Percentiles rank a stretch among this genome's conserved stretches.
These are phyloP conservation scores for Rana temporaria DNA, from an alignment of 2,113 vertebrate species.

Conservation along the genomic window DNA sequence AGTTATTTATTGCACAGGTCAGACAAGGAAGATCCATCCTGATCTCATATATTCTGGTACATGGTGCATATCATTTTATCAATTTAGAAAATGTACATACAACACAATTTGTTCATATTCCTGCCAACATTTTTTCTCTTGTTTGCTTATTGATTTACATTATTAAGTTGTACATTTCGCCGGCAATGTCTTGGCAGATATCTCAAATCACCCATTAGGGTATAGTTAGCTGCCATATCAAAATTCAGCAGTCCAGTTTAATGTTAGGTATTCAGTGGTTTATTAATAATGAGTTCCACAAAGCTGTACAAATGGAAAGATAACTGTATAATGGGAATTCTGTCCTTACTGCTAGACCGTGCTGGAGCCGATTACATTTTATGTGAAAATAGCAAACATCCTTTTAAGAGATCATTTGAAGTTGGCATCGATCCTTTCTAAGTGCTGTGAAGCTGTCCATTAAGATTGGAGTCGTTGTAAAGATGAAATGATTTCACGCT, in stretches of 20 bases:
- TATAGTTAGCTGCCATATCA: constrained; percentile 60
- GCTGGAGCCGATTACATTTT: not conserved
- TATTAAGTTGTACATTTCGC: constrained; percentile 34
- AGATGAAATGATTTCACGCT: constrained; percentile 53
- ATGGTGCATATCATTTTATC: not conserved
- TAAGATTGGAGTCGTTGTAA: constrained; percentile 32
- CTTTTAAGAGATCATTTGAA: constrained; percentile 49
- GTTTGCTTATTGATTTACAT: constrained; percentile 40
- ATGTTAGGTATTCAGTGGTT: constrained; percentile 38
- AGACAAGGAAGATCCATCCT: no score
- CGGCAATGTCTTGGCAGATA: constrained; percentile 29
- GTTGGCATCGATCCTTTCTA: constrained; percentile 50
- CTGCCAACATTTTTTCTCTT: constrained; percentile 13
- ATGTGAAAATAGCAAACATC: constrained; percentile 53
- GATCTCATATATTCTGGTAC: no score
- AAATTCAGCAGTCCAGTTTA: constrained; percentile 46
- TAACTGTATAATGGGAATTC: constrained; percentile 51
- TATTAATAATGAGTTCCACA: constrained; percentile 28
- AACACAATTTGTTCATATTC: constrained; percentile 21
- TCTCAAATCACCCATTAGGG: constrained; percentile 59
- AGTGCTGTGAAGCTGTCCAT: constrained; percentile 52
- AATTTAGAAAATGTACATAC: not conserved
- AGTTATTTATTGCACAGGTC: no score
- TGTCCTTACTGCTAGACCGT: constrained; percentile 35
- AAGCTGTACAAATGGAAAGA: constrained; percentile 10